Percentiles rank a stretch among this genome's conserved stretches.
Conservation (phyloP, 1,140 invertebrate species). For the Lepidurus arcticus region DNA sequence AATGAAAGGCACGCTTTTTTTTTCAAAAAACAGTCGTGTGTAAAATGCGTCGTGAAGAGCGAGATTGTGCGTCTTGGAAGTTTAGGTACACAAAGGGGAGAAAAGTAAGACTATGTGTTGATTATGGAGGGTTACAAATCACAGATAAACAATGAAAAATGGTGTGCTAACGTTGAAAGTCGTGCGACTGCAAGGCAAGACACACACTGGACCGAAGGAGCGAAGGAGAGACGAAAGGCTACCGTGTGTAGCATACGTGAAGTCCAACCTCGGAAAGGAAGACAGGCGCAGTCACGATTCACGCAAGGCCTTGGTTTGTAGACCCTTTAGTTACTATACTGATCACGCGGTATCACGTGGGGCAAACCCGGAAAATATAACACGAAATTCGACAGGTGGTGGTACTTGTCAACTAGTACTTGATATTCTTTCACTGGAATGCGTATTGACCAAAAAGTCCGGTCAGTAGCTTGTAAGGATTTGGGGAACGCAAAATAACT, state of each 20-base stretch:
- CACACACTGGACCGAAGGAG: background rate
- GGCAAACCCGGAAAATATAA: slow-evolving; percentile 1
- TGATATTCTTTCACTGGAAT: background rate
- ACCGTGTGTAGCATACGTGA: background rate
- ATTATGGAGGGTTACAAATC: background rate
- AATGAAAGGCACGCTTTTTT: background rate
- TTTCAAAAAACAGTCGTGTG: background rate
- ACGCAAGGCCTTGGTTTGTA: slow-evolving; percentile 1
- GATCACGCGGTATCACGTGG: background rate
- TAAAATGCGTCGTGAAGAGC: background rate
- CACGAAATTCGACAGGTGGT: background rate
- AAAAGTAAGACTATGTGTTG: background rate
- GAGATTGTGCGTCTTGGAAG: background rate
- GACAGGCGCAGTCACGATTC: slow-evolving; percentile 13
- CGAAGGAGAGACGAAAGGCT: background rate
- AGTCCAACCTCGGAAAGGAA: background rate
- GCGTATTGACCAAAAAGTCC: background rate
- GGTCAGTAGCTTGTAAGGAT: too few species aligned
- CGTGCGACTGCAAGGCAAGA: slow-evolving; percentile 6
- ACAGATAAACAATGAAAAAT: slow-evolving; percentile 11
- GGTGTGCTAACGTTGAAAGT: background rate
- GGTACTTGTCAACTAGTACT: background rate
- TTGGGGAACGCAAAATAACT: too few species aligned
- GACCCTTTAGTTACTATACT: background rate
- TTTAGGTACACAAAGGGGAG: background rate